Conservation (phyloP, 1,140 invertebrate genomes). For the Marisa cornuarietis region DNA sequence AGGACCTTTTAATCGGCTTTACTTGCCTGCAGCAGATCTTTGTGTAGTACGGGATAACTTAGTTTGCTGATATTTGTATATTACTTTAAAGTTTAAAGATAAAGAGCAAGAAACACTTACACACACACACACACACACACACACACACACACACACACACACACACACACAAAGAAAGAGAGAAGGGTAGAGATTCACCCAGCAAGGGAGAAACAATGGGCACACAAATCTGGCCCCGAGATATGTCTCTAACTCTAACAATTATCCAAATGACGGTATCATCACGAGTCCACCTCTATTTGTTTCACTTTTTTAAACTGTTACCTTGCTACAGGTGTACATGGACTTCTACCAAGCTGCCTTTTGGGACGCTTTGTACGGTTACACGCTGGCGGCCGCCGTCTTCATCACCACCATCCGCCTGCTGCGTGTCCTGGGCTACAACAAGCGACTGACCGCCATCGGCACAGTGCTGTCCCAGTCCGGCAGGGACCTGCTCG, state of each 20-base stretch:
- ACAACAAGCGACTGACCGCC: constrained; percentile 45
- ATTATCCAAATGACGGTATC: not conserved
- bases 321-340: not conserved
- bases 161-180: not conserved
- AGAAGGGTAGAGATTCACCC: not conserved
- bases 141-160: no score
- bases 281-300: not conserved
- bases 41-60: no score
- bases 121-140: no score
- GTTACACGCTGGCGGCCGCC: constrained; percentile 25
- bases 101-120: no score
- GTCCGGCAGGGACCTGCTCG: constrained; percentile 35
- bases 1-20: no score
- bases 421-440: constrained; percentile 45
- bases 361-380: constrained; percentile 37
- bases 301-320: not conserved
- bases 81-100: no score
- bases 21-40: no score
- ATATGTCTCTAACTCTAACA: not conserved
- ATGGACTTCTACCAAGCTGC: constrained; percentile 47
- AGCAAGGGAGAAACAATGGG: no score
- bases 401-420: constrained; percentile 43
- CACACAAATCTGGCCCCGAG: no score
- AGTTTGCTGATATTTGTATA: no score
- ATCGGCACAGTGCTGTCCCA: constrained; percentile 27